These are phyloP conservation scores for Cepphus grylle DNA, from an alignment of 2,113 vertebrate genomes.

Conservation along the genomic window DNA sequence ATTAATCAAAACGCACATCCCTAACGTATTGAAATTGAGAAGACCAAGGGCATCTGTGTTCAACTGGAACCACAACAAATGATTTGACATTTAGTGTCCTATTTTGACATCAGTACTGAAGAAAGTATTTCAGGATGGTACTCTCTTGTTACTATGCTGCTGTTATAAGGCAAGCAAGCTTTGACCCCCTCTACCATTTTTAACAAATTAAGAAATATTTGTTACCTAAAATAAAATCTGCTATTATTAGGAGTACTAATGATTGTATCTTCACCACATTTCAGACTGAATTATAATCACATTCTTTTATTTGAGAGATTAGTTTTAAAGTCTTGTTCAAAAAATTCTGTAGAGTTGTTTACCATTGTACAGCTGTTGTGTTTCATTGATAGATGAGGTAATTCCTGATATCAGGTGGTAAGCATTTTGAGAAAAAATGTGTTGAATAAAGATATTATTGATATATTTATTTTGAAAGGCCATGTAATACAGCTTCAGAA, in stretches of 20 bases:
- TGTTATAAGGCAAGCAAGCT: not conserved
- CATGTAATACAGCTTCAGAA: not conserved
- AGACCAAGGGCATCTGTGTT: not conserved
- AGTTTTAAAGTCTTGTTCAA: not conserved
- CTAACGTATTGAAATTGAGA: not conserved
- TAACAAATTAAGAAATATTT: not conserved
- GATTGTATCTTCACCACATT: not conserved
- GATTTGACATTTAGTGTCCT: not conserved
- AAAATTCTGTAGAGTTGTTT: not conserved
- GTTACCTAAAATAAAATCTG: not conserved
- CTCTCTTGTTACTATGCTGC: not conserved
- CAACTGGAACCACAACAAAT: not conserved
- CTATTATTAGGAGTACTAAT: not conserved
- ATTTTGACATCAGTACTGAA: not conserved
- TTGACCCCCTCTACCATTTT: not conserved
- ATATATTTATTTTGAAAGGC: constrained; percentile 1
- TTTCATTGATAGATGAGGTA: not conserved
- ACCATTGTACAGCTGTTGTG: not conserved
- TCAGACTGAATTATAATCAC: not conserved
- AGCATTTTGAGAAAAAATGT: not conserved
- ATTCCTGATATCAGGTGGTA: not conserved
- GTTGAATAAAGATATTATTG: not conserved
- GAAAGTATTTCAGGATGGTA: not conserved
- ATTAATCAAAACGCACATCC: not conserved
- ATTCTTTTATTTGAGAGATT: not conserved